Evolutionary conservation across 2,113 vertebrate species (phyloP), one percentile per base, ranked within the genome.

Genomic region (Otus sunia): DNA sequence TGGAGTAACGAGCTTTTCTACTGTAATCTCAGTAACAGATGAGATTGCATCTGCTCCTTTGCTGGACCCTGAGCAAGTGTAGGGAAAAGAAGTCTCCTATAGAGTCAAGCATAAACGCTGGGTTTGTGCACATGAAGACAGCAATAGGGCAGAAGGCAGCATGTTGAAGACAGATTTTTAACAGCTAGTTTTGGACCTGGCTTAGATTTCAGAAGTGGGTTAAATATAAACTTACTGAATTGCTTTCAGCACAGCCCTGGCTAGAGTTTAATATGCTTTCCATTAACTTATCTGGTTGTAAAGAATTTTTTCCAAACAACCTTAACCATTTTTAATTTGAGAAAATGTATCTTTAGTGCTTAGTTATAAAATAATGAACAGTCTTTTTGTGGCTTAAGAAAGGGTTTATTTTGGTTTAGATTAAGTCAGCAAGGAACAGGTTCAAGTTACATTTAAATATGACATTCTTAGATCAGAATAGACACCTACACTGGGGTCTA

Each of bases 11-110:
- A 90, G 59, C 25, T 58, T 92, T 93, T 94, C 95, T 92, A 68
- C 32, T 88, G 21, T 55, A 92, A 95, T 93, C 68, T 90, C 78
- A 90, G 6, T 90, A 90, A 94, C 62, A 90, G 77, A 93, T 75
- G 90, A 96, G 85, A 94, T 60, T 93, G 43, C 56, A 78, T 88
- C 81, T 88, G 60, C 30, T 90, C 36, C 39, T 92, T 87, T 68
- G n/a, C 81, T 90, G 81, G 69, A 94, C 74, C 18, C 56, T 64
- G 30, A 63, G 47, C 36, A 59, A 45, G 37, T 21, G 18, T 13
- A 76, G 49, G 34, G 49, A 45, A 74, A 85, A 77, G 36, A 86
- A 43, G 4, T 32, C 22, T 67, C 49, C 25, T 37, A 15, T 0
- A 19, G 39, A 93, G 14, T 55, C 78, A 92, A 75, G n/a, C 30